Evolutionary conservation across 1,140 invertebrate genomes (phyloP).

Genomic region (Drosophila mayri): DNA sequence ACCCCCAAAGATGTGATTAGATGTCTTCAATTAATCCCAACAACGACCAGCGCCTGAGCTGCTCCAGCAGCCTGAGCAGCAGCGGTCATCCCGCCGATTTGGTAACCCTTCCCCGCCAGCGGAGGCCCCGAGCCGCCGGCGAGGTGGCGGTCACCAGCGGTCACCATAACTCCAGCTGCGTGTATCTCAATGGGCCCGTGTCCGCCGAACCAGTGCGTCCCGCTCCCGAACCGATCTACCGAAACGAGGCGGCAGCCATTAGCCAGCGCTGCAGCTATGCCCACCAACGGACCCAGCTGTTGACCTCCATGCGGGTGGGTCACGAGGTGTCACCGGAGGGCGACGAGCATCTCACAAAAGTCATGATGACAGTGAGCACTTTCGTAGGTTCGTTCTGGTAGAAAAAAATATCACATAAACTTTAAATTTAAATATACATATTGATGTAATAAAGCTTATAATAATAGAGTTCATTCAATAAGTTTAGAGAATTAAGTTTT

Average conservation of each 20-base stretch:
- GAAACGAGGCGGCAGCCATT: slow-evolving; percentile 69
- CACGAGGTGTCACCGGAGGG: slow-evolving; percentile 32
- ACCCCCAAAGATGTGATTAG: slow-evolving; percentile 44
- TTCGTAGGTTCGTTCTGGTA: slow-evolving; percentile 75
- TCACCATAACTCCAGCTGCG: slow-evolving; percentile 57
- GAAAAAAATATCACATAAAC: not conserved
- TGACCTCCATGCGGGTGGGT: slow-evolving; percentile 59
- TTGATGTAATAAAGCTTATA: not conserved
- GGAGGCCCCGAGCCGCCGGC: slow-evolving; percentile 79
- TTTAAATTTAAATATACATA: not conserved
- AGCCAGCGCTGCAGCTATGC: slow-evolving; percentile 45
- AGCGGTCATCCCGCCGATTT: slow-evolving; percentile 36
- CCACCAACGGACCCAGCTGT: slow-evolving; percentile 21
- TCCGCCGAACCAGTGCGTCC: slow-evolving; percentile 25
- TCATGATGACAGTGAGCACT: slow-evolving; percentile 71
- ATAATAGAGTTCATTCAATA: not conserved
- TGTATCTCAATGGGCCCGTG: slow-evolving; percentile 71
- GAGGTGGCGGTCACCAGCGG: slow-evolving; percentile 75
- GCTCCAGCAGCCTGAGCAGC: slow-evolving; percentile 55
- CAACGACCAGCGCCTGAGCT: slow-evolving; percentile 52
- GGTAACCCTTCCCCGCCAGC: slow-evolving; percentile 76
- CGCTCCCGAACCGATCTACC: slow-evolving; percentile 70
- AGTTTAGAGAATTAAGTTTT: not conserved
- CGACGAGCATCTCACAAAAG: slow-evolving; percentile 22
- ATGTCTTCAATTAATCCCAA: slow-evolving; percentile 43